Conservation (phyloP, 2,113 vertebrate species). For the Podocnemis expansa region DNA sequence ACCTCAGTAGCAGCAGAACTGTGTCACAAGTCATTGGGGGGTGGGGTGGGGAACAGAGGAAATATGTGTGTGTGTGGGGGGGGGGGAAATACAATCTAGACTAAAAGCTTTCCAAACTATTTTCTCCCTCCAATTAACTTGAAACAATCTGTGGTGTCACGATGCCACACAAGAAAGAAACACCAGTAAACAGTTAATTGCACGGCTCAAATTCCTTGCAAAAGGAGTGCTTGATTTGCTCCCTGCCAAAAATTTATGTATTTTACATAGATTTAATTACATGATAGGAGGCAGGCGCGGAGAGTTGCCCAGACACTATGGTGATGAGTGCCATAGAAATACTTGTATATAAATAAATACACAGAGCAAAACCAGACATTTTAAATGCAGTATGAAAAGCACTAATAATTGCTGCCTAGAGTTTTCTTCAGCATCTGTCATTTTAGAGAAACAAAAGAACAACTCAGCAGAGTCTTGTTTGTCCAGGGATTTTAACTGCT, state of each 20-base stretch:
- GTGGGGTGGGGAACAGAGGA: no score
- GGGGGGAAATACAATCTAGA: not conserved
- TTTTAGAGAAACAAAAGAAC: not conserved
- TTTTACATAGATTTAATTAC: conserved; percentile 72
- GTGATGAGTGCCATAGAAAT: conserved; percentile 43
- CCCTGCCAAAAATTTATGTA: conserved; percentile 63
- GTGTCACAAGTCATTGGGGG: rapidly evolving
- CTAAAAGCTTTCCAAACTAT: not conserved
- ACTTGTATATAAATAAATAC: conserved; percentile 43
- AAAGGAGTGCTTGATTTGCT: conserved; percentile 47
- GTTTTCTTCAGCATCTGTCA: not conserved
- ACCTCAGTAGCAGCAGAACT: not conserved
- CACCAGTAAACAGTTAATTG: conserved; percentile 60
- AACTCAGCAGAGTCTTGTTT: not conserved
- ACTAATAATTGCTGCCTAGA: not conserved
- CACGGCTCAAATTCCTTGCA: conserved; percentile 63
- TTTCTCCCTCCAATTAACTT: not conserved
- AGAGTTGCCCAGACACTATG: conserved; percentile 15
- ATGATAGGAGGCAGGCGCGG: conserved; percentile 42
- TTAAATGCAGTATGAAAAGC: not conserved
- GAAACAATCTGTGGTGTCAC: not conserved
- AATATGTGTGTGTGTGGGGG: not conserved
- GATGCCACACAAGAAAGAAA: not conserved
- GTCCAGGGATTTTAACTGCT: not conserved
- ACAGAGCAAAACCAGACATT: conserved; percentile 2